Percentiles rank a stretch among this genome's conserved stretches.
These are phyloP conservation scores for Eriocheir sinensis DNA, from an alignment of 1,140 invertebrate genomes.

Conservation along the genomic window DNA sequence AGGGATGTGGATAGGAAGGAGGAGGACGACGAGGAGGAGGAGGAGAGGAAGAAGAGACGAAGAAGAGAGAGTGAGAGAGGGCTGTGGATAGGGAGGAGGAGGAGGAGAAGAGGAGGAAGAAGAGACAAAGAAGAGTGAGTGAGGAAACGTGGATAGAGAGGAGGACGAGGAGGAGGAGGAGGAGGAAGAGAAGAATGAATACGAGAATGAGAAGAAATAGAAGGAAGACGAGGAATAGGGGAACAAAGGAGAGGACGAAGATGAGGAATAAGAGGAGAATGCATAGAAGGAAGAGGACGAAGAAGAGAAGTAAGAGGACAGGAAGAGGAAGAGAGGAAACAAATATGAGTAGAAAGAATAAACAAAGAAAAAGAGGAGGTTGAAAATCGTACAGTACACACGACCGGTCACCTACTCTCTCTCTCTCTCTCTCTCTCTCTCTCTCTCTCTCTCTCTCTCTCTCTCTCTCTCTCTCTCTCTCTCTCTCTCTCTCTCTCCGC, in stretches of 20 bases:
- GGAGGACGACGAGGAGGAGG: not conserved
- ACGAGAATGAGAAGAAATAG: not conserved
- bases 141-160: not conserved
- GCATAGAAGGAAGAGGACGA: not conserved
- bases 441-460: not conserved
- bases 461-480: slow-evolving; percentile 4
- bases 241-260: not conserved
- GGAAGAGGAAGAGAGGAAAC: not conserved
- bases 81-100: not conserved
- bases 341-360: no score
- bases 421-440: no score
- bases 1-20: not conserved
- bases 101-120: not conserved
- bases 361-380: no score
- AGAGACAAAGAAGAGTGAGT: not conserved
- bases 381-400: no score
- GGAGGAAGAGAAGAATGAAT: not conserved
- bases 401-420: no score
- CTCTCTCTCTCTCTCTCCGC: not conserved
- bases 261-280: not conserved
- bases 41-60: not conserved
- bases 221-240: not conserved
- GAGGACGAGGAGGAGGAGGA: not conserved
- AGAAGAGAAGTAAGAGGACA: not conserved
- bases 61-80: not conserved